Base-by-base conservation (phyloP, 2,113 vertebrate genomes). In the Pelobates fuscus region DNA sequence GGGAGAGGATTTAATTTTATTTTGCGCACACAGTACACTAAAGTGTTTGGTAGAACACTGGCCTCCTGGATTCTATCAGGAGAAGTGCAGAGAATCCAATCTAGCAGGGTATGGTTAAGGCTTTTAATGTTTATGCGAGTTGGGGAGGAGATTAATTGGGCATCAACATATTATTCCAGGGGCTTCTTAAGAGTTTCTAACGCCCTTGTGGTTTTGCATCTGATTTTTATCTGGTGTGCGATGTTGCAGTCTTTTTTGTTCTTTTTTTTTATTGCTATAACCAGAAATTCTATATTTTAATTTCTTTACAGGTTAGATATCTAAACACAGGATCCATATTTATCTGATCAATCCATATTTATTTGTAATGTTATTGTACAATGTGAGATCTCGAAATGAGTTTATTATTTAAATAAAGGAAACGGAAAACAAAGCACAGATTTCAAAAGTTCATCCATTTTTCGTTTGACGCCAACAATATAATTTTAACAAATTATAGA, bases 401-500 rank as follows among this genome's bases (percentile, higher is more conserved):
- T 55, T 55, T 55, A 8, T 32, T n/a, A 32, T 10, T 32, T 32
- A 32, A 32, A 32, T n/a, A 32, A 10, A 32, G 30, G 10, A 32
- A 32, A 32, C 10, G 11, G 26, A 58, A 27, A 71, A 71, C 61
- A 71, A 58, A 55, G 27, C 60, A 60, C 18, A 46, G 25, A 71
- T 71, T 27, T 2, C 24, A n/a, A n/a, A n/a, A n/a, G n/a, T n/a
- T n/a, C n/a, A n/a, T n/a, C n/a, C n/a, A n/a, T n/a, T n/a, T n/a
- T n/a, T n/a, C n/a, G 1, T 26, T 43, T 20, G 5, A 44, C 57
- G 32, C 54, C 55, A 71, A 61, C 23, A 8, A 58, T 59, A 24
- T 70, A 26, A 60, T 27, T n/a, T n/a, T 71, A 71, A 61, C 60
- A 23, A 60, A 71, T 71, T 32, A 32, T 44, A 23, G 20, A 17